Percentiles rank a stretch among this genome's conserved stretches.
These are phyloP conservation scores for Gryllus bimaculatus DNA, from an alignment of 1,140 invertebrate species.

Conservation along the genomic window DNA sequence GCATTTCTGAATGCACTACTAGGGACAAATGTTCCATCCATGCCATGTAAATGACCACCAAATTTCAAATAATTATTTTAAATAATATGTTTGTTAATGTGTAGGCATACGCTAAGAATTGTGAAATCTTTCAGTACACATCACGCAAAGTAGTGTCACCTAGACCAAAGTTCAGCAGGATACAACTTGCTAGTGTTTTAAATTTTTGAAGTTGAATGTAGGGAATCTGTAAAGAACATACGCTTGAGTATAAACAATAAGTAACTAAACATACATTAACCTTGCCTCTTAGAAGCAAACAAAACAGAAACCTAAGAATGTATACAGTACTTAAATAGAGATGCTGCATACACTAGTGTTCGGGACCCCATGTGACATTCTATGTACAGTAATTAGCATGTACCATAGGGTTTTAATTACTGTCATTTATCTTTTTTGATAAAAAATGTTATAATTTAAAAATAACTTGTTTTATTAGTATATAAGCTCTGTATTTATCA, in stretches of 20 bases:
- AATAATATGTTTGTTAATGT: slow-evolving; percentile 8
- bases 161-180: slow-evolving; percentile 8
- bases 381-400: slow-evolving; percentile 6
- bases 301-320: slow-evolving; percentile 11
- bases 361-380: slow-evolving; percentile 7
- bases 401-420: slow-evolving; percentile 10
- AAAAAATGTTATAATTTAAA: slow-evolving; percentile 12
- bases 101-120: slow-evolving; percentile 11
- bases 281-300: slow-evolving; percentile 13
- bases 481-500: slow-evolving; percentile 14
- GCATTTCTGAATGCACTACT: slow-evolving; percentile 2
- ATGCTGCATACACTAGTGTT: slow-evolving; percentile 13
- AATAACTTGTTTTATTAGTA: slow-evolving; percentile 13
- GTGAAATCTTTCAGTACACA: not conserved
- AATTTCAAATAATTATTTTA: slow-evolving; percentile 8
- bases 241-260: slow-evolving; percentile 1
- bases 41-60: slow-evolving; percentile 10
- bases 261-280: slow-evolving; percentile 8
- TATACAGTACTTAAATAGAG: not conserved
- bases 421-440: slow-evolving; percentile 11
- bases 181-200: slow-evolving; percentile 11
- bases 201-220: slow-evolving; percentile 8
- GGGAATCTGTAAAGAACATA: slow-evolving; percentile 10
- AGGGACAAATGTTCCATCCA: slow-evolving; percentile 11
- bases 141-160: slow-evolving; percentile 10